phyloP scores from a whole-genome alignment of 2,113 vertebrate species.

The Crypturellus undulatus region DNA sequence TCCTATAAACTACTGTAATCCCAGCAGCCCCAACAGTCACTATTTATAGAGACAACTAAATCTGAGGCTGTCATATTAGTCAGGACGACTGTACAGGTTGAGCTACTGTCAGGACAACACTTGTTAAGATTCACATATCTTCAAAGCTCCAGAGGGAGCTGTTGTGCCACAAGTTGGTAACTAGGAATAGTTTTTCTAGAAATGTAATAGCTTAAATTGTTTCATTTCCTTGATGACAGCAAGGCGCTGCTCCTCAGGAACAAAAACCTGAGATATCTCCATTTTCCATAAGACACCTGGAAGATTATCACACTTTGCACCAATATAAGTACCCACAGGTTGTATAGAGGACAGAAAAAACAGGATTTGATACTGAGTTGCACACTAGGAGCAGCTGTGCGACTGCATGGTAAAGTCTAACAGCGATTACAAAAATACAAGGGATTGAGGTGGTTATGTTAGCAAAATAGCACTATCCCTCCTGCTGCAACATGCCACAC shows the following conservation, averaged over 20 bases:
- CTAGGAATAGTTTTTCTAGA: background rate
- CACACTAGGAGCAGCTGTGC: background rate
- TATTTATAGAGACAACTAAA: background rate
- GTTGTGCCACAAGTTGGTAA: background rate
- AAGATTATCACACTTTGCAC: accelerated
- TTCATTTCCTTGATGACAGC: no score
- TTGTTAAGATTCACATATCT: background rate
- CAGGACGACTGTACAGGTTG: background rate
- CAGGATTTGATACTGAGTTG: background rate
- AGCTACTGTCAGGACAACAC: background rate
- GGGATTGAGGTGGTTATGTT: background rate
- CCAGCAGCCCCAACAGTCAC: background rate
- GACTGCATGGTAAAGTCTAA: background rate
- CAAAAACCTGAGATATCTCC: background rate
- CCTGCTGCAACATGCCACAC: background rate
- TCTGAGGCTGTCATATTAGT: background rate
- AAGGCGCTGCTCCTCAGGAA: background rate
- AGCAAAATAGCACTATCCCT: background rate
- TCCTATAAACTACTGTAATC: background rate
- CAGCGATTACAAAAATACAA: background rate
- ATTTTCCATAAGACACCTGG: background rate
- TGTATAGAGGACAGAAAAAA: background rate
- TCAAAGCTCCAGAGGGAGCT: background rate
- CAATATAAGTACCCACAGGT: background rate
- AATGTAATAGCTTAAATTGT: background rate